These are phyloP conservation scores for Phengaris alcon DNA, from an alignment of 2,888 invertebrate genomes.

Conservation along the genomic window DNA sequence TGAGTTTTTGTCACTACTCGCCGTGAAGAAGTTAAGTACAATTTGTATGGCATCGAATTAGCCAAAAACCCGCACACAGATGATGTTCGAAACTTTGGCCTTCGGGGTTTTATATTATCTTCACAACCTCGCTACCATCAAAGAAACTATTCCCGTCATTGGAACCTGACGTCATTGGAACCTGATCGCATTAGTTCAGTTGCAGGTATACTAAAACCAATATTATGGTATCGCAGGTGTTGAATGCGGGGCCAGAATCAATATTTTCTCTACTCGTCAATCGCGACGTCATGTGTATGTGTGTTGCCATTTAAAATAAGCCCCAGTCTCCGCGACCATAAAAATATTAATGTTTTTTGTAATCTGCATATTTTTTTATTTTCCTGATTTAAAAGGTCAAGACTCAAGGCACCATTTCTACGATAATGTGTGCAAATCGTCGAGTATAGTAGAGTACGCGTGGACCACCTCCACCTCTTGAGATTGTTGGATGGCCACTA, in stretches of 20 bases:
- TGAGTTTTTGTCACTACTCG: too few species aligned
- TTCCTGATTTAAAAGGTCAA: conserved; percentile 21
- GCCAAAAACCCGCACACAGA: too few species aligned
- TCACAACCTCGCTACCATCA: not conserved
- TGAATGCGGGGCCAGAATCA: not conserved
- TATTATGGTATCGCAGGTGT: conserved; percentile 23
- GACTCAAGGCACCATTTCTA: conserved; percentile 12
- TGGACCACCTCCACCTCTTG: not conserved
- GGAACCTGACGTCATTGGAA: not conserved
- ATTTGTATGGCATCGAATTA: not conserved
- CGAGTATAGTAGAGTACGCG: not conserved
- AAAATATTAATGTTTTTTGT: not conserved
- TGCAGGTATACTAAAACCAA: conserved; percentile 7
- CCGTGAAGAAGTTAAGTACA: too few species aligned
- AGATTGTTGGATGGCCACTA: too few species aligned
- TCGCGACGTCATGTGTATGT: not conserved
- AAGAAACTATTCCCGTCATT: not conserved
- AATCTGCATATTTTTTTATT: conserved; percentile 9
- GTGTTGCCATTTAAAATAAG: conserved; percentile 21
- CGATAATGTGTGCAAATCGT: not conserved
- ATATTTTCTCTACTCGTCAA: conserved; percentile 2
- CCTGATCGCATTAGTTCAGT: not conserved
- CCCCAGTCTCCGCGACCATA: not conserved
- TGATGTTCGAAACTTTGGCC: not conserved
- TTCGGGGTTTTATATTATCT: not conserved